phyloP scores from a whole-genome alignment of 2,888 invertebrate species.

The Hecatera dysodea region DNA sequence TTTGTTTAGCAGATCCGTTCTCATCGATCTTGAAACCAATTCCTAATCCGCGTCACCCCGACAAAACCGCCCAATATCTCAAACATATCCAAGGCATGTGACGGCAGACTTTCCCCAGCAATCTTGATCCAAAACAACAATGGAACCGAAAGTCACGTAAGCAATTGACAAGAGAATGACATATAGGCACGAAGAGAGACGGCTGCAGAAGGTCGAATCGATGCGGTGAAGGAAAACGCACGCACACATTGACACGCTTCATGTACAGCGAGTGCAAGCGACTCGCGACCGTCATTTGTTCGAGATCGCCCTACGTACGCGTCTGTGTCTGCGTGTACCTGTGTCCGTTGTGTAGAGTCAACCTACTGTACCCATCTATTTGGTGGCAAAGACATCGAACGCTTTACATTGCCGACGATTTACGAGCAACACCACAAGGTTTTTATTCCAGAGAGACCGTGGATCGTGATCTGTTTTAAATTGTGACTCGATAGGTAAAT shows the following conservation, averaged over 20 bases:
- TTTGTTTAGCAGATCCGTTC: slow-evolving; percentile 14
- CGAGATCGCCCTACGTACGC: background rate
- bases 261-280: background rate
- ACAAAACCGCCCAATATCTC: slow-evolving; percentile 51
- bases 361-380: slow-evolving; percentile 11
- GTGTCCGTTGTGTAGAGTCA: background rate
- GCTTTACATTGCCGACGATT: slow-evolving; percentile 58
- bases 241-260: background rate
- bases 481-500: slow-evolving; percentile 57
- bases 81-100: slow-evolving; percentile 48
- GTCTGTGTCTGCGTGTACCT: background rate
- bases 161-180: slow-evolving; percentile 55
- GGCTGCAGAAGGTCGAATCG: slow-evolving; percentile 20
- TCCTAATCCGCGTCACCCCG: slow-evolving; percentile 14
- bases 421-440: slow-evolving; percentile 47
- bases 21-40: slow-evolving; percentile 10
- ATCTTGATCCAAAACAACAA: slow-evolving; percentile 61
- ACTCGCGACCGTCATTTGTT: background rate
- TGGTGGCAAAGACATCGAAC: background rate
- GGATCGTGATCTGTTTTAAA: slow-evolving; percentile 68
- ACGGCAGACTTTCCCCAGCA: slow-evolving; percentile 58
- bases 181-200: slow-evolving; percentile 7
- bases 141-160: slow-evolving; percentile 59
- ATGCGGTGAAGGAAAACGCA: background rate
- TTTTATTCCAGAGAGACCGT: slow-evolving; percentile 47